A percentile compares a stretch with the other conserved stretches of the same genome.
Evolutionary conservation across 2,888 invertebrate species (phyloP).

Genomic region (Hoplodrina blanda): DNA sequence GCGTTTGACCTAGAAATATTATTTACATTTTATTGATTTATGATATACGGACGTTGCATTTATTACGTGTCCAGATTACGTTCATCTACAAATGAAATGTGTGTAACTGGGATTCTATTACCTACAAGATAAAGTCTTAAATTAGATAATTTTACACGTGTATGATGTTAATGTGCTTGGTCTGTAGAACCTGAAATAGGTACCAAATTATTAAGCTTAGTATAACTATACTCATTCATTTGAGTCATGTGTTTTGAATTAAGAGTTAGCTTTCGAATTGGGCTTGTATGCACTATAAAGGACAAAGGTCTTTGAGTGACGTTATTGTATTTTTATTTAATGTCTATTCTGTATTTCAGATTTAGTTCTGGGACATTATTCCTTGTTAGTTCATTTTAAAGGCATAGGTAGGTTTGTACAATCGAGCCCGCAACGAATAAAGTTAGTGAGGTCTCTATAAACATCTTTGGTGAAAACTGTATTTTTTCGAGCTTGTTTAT

Average conservation of each 20-base stretch:
- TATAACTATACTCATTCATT: too few relatives aligned
- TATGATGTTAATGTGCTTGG: constrained; percentile 4
- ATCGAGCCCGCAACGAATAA: too few relatives aligned
- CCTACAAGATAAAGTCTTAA: neutral
- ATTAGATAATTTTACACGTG: constrained; percentile 10
- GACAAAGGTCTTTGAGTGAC: neutral
- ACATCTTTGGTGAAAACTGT: too few relatives aligned
- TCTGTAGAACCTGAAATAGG: neutral
- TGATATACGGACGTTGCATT: constrained; percentile 32
- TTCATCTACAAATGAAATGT: constrained; percentile 16
- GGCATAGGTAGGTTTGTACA: too few relatives aligned
- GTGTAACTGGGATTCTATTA: constrained; percentile 15
- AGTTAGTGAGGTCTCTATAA: too few relatives aligned
- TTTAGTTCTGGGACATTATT: neutral
- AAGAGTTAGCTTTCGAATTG: neutral
- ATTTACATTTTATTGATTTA: constrained; percentile 62
- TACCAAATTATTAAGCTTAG: neutral
- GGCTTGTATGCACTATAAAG: constrained; percentile 10
- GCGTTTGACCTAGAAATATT: constrained; percentile 55
- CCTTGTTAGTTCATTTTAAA: constrained; percentile 1
- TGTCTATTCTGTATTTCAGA: neutral
- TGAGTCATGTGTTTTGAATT: neutral
- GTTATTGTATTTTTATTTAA: constrained; percentile 9
- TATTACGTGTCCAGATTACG: constrained; percentile 31
- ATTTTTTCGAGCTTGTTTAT: too few relatives aligned